phyloP scores from a whole-genome alignment of 2,888 invertebrate species.

The Linnaemya vulpina region DNA sequence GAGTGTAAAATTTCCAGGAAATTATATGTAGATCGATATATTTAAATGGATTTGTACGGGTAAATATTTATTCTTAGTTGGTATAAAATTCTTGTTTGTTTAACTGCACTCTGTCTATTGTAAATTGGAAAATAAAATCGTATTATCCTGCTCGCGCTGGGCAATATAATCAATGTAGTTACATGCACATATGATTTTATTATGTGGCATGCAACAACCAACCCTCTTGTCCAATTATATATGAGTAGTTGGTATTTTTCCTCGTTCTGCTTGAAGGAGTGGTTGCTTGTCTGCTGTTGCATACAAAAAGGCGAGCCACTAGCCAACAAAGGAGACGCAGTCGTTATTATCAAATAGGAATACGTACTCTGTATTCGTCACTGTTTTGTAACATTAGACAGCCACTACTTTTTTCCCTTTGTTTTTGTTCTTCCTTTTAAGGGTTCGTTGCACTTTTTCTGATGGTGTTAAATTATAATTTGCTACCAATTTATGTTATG shows the following conservation, averaged over 20 bases:
- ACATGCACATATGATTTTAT: not conserved
- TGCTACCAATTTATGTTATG: slow-evolving; percentile 3
- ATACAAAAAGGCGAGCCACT: slow-evolving; percentile 63
- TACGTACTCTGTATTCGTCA: slow-evolving; percentile 47
- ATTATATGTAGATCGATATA: slow-evolving; percentile 56
- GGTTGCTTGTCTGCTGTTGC: slow-evolving; percentile 54
- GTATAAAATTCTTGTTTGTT: slow-evolving; percentile 21
- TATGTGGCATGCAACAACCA: slow-evolving; percentile 50
- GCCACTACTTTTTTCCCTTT: slow-evolving; percentile 9
- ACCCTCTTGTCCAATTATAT: slow-evolving; percentile 52
- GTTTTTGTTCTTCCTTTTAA: slow-evolving; percentile 30
- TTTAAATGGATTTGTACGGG: not conserved
- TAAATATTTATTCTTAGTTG: not conserved
- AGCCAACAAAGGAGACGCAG: slow-evolving; percentile 25
- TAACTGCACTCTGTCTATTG: slow-evolving; percentile 49
- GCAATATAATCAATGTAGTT: not conserved
- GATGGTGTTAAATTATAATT: slow-evolving; percentile 1
- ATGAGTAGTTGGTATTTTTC: slow-evolving; percentile 19
- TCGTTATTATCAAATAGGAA: slow-evolving; percentile 53
- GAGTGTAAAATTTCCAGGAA: slow-evolving; percentile 45
- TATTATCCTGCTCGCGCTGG: slow-evolving; percentile 31
- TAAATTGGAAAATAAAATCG: slow-evolving; percentile 10
- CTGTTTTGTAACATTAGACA: slow-evolving; percentile 38
- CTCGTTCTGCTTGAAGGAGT: slow-evolving; percentile 52
- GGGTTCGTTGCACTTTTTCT: slow-evolving; percentile 72